Base-by-base conservation (phyloP, 2,888 invertebrate species). In the Eupithecia vulgata region DNA sequence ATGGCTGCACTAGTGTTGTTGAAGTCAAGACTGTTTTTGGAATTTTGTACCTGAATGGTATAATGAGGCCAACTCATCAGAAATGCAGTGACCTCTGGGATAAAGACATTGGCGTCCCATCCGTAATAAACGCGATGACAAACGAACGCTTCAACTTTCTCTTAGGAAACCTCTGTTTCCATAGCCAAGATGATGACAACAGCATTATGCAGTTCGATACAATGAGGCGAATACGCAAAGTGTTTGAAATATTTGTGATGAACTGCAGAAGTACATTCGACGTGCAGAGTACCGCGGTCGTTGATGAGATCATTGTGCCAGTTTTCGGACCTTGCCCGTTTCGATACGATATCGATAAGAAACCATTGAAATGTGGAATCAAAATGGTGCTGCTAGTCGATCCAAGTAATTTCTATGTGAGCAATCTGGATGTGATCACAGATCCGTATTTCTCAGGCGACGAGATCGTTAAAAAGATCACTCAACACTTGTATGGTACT, bases 251-350 rank as follows among this genome's bases (percentile, higher is more conserved):
- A 74, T 94, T 95, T 76, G 88, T 92, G 40, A 83, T 90, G 81
- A 94, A 94, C 82, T 93, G 94, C 78, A 88, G 92, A 81, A 88
- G 87, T 74, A 85, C 88, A 70, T 87, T 87, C 76, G 87, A 90
- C 45, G 85, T 91, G 62, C 87, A 87, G 48, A 87, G 87, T 75
- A 78, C 83, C 57, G 90, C 85, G 8, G 91, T 93, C 59, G 84
- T 94, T 79, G 94, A 94, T 86, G 94, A 94, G 83, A 86, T 91
- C 74, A 85, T 95, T 75, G 83, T 91, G 68, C 92, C 92, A 59
- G 88, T 92, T 79, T 88, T 88, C 76, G 93, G 94, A 34, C 91
- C 93, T 73, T 94, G 94, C 78, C 90, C 94, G 66, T 94, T 94
- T 81, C 85, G 91, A 76, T 93, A 91, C 81, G 82, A 87, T n/a